A percentile compares a stretch with the other conserved stretches of the same genome.
These are phyloP conservation scores for Corydoras maculifer DNA, from an alignment of 2,113 vertebrate genomes.

Conservation along the genomic window DNA sequence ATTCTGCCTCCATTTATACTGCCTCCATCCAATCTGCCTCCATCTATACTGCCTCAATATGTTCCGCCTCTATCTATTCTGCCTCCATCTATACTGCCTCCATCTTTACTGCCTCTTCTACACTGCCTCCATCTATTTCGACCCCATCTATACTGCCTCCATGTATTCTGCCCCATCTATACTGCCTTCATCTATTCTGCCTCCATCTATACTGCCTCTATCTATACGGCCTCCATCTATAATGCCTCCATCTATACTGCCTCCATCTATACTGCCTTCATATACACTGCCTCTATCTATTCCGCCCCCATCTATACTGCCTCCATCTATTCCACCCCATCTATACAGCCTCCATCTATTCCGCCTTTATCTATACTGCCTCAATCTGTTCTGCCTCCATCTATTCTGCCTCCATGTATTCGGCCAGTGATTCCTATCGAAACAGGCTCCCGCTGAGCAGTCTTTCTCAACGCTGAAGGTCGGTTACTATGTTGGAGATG, in stretches of 20 bases:
- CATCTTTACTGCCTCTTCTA: too few species aligned
- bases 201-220: conserved; percentile 31
- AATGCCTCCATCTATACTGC: conserved; percentile 30
- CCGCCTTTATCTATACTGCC: too few species aligned
- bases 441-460: too few species aligned
- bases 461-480: not conserved
- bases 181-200: not conserved
- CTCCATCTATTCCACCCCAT: conserved; percentile 21
- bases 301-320: not conserved
- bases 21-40: too few species aligned
- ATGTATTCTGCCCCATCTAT: conserved; percentile 25
- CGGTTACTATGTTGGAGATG: conserved; percentile 44
- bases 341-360: conserved; percentile 28
- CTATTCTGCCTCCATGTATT: conserved; percentile 3
- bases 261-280: not conserved
- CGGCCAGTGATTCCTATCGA: not conserved
- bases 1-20: too few species aligned
- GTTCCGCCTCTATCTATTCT: too few species aligned
- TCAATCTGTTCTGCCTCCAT: conserved; percentile 21
- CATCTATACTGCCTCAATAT: too few species aligned
- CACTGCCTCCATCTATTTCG: too few species aligned
- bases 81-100: too few species aligned
- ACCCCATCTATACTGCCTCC: too few species aligned
- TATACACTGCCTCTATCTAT: conserved; percentile 13
- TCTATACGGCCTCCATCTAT: conserved; percentile 12